Percentiles rank a stretch among this genome's conserved stretches.
These are phyloP conservation scores for Menura novaehollandiae DNA, from an alignment of 2,113 vertebrate species.

Conservation along the genomic window DNA sequence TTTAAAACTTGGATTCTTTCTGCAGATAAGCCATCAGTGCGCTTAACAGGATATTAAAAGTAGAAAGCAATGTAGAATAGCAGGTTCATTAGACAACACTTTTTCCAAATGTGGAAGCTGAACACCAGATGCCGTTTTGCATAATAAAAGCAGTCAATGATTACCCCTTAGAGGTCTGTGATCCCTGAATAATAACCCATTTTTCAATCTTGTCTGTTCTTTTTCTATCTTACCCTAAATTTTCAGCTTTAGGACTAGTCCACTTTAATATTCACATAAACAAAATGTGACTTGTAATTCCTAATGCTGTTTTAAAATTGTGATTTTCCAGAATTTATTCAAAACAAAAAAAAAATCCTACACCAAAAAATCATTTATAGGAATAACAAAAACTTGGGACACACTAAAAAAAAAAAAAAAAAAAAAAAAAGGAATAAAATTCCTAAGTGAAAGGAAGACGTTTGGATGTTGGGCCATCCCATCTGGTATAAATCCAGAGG, in stretches of 20 bases:
- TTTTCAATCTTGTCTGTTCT: constrained; percentile 36
- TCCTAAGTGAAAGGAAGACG: neutral
- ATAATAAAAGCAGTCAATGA: constrained; percentile 58
- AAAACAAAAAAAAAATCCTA: neutral
- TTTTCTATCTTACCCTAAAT: neutral
- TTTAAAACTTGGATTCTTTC: constrained; percentile 19
- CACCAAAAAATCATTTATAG: neutral
- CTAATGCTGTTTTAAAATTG: neutral
- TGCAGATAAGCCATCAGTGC: constrained; percentile 15
- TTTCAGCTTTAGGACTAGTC: neutral
- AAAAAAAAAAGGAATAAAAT: neutral
- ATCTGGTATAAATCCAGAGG: neutral
- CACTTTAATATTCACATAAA: neutral
- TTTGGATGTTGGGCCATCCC: neutral
- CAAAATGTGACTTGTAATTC: neutral
- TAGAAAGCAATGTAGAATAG: constrained; percentile 23
- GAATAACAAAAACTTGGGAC: neutral
- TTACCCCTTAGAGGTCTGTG: constrained; percentile 40
- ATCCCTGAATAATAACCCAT: constrained; percentile 45
- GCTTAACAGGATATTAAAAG: constrained; percentile 41
- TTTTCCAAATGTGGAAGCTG: constrained; percentile 34
- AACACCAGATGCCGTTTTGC: constrained; percentile 60
- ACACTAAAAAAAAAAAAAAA: neutral
- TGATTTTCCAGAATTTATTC: neutral
- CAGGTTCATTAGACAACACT: constrained; percentile 51